Evolutionary conservation across 2,888 invertebrate genomes (phyloP), one percentile per base, ranked within the genome.

Genomic region (Tetropium fuscum): DNA sequence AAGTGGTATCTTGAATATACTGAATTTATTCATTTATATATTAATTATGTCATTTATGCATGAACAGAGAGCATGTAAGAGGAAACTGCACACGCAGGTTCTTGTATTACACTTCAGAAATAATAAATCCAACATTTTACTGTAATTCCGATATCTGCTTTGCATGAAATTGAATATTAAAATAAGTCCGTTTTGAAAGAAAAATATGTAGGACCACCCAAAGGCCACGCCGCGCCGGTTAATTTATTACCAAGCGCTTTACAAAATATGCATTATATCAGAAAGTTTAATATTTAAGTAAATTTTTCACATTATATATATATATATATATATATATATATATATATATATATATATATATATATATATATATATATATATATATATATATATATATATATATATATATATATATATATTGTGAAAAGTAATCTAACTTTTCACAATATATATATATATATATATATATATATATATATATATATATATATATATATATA

Each of bases 141-240:
- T 51, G 38, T 27, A 49, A 15, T 49, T 49, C 22, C 38, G 15
- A 20, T 22, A 25, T 15, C 11, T 13, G n/a, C 36, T 13, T 25
- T 34, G 22, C 40, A 25, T 51, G 51, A 51, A 51, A 51, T 15
- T 27, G 40, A 51, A 38, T 51, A 51, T 27, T 15, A 15, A 15
- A 16, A 41, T 11, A 10, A 20, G 18, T 20, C 15, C 20, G 18
- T 6, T 25, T 15, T 8, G 13, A 40, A 38, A 8, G 15, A 36
- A 40, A 51, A 18, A 40, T 40, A 27, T 16, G 51, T 59, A 43
- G n/a, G 60, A 60, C 60, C 60, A 60, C 60, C 60, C 60, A 60
- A 47, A 45, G 7, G 5, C n/a, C n/a, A n/a, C n/a, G n/a, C n/a
- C n/a, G n/a, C 10, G 51, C 16, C 6, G 25, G 27, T 16, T 40